A percentile compares a stretch with the other conserved stretches of the same genome.
These are phyloP conservation scores for Aurelia sp. DNA, from an alignment of 30 jellyfish, hydroid and myxozoan species.

Conservation along the genomic window DNA sequence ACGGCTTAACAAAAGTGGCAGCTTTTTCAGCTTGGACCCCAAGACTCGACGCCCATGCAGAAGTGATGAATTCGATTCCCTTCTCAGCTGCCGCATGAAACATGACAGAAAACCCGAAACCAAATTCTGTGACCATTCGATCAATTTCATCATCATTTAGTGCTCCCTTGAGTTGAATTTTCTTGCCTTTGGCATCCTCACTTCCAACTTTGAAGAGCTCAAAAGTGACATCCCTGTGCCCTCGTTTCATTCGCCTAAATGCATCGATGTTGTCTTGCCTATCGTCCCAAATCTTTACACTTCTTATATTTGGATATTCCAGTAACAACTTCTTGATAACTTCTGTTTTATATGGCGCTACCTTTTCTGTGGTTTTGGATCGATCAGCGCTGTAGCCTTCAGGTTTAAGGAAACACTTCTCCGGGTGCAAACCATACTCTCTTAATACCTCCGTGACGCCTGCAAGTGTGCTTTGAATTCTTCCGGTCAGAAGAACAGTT, in stretches of 20 bases:
- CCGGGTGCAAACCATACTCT: constrained; percentile 75
- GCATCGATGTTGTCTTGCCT: constrained; percentile 80
- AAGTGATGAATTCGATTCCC: constrained; percentile 61
- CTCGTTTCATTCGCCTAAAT: constrained; percentile 50
- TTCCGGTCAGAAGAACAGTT: constrained; percentile 84
- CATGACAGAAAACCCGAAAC: constrained; percentile 35
- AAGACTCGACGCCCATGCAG: constrained; percentile 76
- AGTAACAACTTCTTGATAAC: constrained; percentile 62
- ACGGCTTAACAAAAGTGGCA: constrained; percentile 36
- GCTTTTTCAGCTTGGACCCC: constrained; percentile 24
- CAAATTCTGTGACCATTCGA: constrained; percentile 49
- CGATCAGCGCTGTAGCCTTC: constrained; percentile 25
- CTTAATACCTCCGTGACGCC: constrained; percentile 78
- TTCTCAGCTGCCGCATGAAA: constrained; percentile 60
- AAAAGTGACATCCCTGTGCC: constrained; percentile 57
- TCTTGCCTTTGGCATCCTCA: background rate
- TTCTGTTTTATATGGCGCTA: constrained; percentile 62
- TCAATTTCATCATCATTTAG: background rate
- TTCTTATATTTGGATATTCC: constrained; percentile 63
- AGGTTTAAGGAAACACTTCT: constrained; percentile 76
- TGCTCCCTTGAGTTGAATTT: background rate
- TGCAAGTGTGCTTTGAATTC: constrained; percentile 68
- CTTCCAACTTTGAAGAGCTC: constrained; percentile 69
- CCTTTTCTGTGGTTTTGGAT: constrained; percentile 34
- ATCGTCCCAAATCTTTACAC: constrained; percentile 96